Evolutionary conservation across 2,888 invertebrate genomes (phyloP).

Genomic region (Drosophila pegasa): DNA sequence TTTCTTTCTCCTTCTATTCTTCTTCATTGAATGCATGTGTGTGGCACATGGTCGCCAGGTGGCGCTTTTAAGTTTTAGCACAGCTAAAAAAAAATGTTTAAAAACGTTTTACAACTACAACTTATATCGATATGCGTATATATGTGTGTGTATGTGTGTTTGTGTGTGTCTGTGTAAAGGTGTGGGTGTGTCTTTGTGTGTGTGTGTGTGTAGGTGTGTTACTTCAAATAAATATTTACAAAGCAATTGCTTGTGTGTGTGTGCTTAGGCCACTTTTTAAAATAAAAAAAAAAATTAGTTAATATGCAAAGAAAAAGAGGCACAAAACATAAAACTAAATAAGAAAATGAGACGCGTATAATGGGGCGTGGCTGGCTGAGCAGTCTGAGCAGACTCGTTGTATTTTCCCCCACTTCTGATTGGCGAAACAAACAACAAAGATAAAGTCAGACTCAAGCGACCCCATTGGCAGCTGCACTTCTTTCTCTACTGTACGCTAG

Average conservation of each 20-base stretch:
- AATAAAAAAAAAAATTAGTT: constrained; percentile 15
- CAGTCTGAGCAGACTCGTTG: neutral
- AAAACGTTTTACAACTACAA: constrained; percentile 57
- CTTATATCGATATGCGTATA: constrained; percentile 45
- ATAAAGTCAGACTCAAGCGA: neutral
- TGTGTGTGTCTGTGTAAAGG: constrained; percentile 12
- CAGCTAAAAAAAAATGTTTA: constrained; percentile 57
- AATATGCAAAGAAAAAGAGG: constrained; percentile 23
- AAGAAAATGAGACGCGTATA: constrained; percentile 32
- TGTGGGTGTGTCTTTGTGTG: constrained; percentile 3
- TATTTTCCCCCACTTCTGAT: neutral
- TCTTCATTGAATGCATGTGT: constrained; percentile 51
- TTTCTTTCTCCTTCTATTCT: constrained; percentile 12
- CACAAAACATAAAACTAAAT: constrained; percentile 6
- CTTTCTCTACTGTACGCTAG: constrained; percentile 35
- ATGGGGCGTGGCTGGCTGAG: neutral
- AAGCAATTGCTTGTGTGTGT: constrained; percentile 50
- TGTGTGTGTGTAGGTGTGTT: constrained; percentile 23
- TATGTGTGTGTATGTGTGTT: constrained; percentile 16
- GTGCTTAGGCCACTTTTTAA: constrained; percentile 19
- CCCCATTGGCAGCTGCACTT: neutral
- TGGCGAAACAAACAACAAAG: neutral
- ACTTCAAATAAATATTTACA: constrained; percentile 77
- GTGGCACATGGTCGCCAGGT: constrained; percentile 58
- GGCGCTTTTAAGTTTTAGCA: constrained; percentile 53